These are phyloP conservation scores for Drosophila kepulauana DNA, from an alignment of 1,140 invertebrate genomes.

Conservation along the genomic window DNA sequence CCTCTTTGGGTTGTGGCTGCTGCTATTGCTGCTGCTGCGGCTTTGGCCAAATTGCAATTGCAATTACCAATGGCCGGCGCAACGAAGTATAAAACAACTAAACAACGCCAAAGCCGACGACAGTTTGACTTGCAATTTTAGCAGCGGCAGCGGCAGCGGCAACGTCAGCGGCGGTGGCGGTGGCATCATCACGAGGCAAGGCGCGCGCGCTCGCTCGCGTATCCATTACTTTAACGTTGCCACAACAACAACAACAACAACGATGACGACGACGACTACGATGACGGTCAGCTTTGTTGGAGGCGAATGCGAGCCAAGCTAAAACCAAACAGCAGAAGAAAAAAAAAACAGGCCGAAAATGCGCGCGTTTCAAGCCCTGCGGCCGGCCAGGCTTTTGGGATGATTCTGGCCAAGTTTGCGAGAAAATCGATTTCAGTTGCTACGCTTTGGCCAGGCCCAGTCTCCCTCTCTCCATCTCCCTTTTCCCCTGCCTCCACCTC, in stretches of 20 bases:
- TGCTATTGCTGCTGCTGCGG: slow-evolving; percentile 14
- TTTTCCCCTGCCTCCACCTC: background rate
- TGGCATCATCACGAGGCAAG: slow-evolving; percentile 51
- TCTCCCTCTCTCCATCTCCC: background rate
- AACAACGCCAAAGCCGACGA: slow-evolving; percentile 74
- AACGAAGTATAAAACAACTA: slow-evolving; percentile 66
- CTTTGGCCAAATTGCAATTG: slow-evolving; percentile 79
- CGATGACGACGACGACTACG: no score
- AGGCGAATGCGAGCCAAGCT: slow-evolving; percentile 1
- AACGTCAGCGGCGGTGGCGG: background rate
- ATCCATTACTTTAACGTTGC: slow-evolving; percentile 28
- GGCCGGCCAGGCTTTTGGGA: slow-evolving; percentile 27
- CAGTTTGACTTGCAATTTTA: slow-evolving; percentile 80
- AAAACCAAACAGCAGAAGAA: background rate
- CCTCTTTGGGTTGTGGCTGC: background rate
- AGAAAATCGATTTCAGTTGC: slow-evolving; percentile 79
- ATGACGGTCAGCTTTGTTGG: slow-evolving; percentile 3
- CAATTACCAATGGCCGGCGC: slow-evolving; percentile 69
- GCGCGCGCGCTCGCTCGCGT: slow-evolving; percentile 15
- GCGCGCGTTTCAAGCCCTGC: slow-evolving; percentile 55
- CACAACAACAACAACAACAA: background rate
- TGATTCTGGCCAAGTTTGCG: slow-evolving; percentile 74
- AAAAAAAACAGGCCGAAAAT: slow-evolving; percentile 34
- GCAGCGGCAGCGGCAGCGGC: slow-evolving; percentile 34
- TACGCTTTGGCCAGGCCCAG: slow-evolving; percentile 48